Conservation (phyloP, 1,140 invertebrate species). For the Cyphomyrmex costatus region DNA sequence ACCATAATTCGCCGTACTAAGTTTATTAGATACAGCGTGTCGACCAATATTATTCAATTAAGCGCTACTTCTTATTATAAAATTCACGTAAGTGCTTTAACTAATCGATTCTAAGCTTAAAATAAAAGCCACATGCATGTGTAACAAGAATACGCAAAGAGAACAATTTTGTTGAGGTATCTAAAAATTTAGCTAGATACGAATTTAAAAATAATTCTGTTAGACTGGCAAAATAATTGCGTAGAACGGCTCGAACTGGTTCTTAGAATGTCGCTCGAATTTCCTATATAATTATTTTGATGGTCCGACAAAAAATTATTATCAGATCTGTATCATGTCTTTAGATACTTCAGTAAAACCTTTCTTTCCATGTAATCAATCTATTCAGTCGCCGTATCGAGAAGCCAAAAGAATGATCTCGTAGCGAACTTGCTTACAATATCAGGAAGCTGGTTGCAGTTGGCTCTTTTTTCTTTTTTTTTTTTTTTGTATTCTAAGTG, state of each 20-base stretch:
- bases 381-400: neutral
- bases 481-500: constrained; percentile 5
- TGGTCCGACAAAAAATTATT: too few relatives aligned
- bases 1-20: neutral
- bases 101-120: neutral
- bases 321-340: too few relatives aligned
- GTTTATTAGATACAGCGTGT: neutral
- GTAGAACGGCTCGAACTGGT: too few relatives aligned
- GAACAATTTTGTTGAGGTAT: too few relatives aligned
- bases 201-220: too few relatives aligned
- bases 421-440: constrained; percentile 10
- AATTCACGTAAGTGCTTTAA: neutral
- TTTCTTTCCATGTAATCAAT: neutral
- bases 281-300: too few relatives aligned
- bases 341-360: too few relatives aligned
- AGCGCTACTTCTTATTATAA: neutral
- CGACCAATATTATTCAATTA: neutral
- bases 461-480: neutral
- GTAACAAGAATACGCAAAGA: neutral
- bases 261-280: too few relatives aligned
- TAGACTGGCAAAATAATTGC: too few relatives aligned
- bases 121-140: neutral
- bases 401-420: neutral
- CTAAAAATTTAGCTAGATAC: too few relatives aligned
- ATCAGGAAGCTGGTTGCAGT: constrained; percentile 25